Conservation (phyloP, 2,113 vertebrate species). For the Rhineura floridana region DNA sequence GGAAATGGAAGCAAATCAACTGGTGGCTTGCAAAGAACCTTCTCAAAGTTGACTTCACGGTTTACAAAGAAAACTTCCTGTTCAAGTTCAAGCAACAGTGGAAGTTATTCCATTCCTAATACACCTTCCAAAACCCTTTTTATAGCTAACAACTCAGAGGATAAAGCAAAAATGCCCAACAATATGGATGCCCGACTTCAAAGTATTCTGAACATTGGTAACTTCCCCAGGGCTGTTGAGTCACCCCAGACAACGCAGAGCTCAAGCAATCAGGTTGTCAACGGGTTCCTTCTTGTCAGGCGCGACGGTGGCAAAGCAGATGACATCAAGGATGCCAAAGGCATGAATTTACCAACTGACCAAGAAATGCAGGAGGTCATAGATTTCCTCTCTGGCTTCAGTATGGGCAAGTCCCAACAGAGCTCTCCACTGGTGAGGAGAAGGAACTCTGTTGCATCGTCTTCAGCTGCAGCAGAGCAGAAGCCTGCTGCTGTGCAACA, state of each 20-base stretch:
- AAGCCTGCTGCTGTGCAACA: slow-evolving; percentile 84
- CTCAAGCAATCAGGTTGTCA: slow-evolving; percentile 74
- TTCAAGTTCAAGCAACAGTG: slow-evolving; percentile 77
- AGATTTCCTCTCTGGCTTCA: slow-evolving; percentile 98
- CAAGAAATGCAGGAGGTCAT: slow-evolving; percentile 99
- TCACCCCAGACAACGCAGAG: slow-evolving; percentile 72
- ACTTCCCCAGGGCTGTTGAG: slow-evolving; percentile 80
- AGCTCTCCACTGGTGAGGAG: slow-evolving; percentile 91
- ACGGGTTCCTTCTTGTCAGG: slow-evolving; percentile 81
- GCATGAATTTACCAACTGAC: slow-evolving; percentile 97
- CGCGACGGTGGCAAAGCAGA: slow-evolving; percentile 71
- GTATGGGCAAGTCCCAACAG: slow-evolving; percentile 98
- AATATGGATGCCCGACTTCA: slow-evolving; percentile 82
- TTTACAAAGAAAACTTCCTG: slow-evolving; percentile 96
- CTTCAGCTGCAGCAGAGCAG: slow-evolving; percentile 82
- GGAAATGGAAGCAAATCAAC: slow-evolving; percentile 89
- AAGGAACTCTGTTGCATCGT: slow-evolving; percentile 89
- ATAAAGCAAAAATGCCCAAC: slow-evolving; percentile 84
- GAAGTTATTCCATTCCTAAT: slow-evolving; percentile 91
- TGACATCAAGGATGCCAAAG: slow-evolving; percentile 87
- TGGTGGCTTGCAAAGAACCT: slow-evolving; percentile 93
- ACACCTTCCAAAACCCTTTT: slow-evolving; percentile 90
- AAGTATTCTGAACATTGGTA: slow-evolving; percentile 86
- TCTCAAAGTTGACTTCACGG: slow-evolving; percentile 96
- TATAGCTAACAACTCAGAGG: slow-evolving; percentile 80